Conservation (phyloP, 2,113 vertebrate genomes). For the Chascanopsetta lugubris region DNA sequence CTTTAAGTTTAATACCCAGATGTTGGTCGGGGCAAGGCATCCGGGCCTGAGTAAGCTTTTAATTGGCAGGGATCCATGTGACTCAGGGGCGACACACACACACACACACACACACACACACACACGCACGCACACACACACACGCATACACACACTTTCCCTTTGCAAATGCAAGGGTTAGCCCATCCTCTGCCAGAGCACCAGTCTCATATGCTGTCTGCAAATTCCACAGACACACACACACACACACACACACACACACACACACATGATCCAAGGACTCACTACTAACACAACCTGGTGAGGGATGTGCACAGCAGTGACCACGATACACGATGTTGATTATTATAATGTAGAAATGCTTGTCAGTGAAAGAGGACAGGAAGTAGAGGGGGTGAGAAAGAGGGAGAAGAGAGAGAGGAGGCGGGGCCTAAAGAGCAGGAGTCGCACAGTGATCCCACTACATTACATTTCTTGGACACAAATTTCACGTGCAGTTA, state of each 20-base stretch:
- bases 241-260: constrained; percentile 7
- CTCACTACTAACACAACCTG: constrained; percentile 23
- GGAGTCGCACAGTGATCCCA: not conserved
- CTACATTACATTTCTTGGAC: not conserved
- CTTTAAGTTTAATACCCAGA: constrained; percentile 77
- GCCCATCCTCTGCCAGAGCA: constrained; percentile 13
- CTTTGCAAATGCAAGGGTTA: constrained; percentile 47
- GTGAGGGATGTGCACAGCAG: constrained; percentile 4
- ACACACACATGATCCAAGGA: constrained; percentile 18
- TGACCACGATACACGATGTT: constrained; percentile 18
- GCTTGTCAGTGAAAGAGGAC: not conserved
- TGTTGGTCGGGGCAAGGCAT: constrained; percentile 70
- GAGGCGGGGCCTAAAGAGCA: not conserved
- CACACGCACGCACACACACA: constrained; percentile 16
- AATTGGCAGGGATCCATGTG: constrained; percentile 72
- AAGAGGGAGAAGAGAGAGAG: not conserved
- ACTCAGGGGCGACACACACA: constrained; percentile 57
- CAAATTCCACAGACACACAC: constrained; percentile 25
- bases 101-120: constrained; percentile 8
- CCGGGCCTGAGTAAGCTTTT: constrained; percentile 64
- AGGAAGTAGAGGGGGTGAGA: too few relatives aligned
- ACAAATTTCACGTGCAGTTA: not conserved
- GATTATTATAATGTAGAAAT: not conserved
- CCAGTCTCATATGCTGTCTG: constrained; percentile 42
- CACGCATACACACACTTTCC: constrained; percentile 26